Conservation (phyloP, 2,113 vertebrate genomes). For the Sapajus apella region DNA sequence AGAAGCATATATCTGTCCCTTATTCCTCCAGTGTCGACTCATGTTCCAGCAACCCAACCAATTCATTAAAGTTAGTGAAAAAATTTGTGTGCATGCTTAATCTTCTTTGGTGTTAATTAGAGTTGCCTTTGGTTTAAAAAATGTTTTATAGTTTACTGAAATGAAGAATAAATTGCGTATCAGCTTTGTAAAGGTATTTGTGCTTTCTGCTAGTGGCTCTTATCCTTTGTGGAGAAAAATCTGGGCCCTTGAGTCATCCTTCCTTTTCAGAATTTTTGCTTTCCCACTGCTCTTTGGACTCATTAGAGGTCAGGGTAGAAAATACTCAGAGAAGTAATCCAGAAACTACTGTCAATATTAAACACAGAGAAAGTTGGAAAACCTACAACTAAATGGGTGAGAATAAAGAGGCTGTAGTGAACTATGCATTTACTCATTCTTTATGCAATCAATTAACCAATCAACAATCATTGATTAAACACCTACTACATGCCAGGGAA, state of each 20-base stretch:
- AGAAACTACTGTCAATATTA: neutral
- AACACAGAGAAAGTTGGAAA: neutral
- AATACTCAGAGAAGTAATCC: neutral
- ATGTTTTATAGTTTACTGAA: conserved; percentile 17
- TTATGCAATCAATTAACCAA: neutral
- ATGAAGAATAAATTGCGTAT: conserved; percentile 36
- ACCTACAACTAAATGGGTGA: neutral
- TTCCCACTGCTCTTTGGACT: neutral
- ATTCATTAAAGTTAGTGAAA: conserved; percentile 49
- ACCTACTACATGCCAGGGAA: neutral
- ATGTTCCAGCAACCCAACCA: neutral
- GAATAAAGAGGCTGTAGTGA: neutral
- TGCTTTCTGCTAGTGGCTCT: neutral
- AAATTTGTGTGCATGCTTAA: conserved; percentile 39
- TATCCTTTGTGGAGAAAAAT: neutral
- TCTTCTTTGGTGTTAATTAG: conserved; percentile 69
- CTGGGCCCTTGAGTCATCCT: neutral
- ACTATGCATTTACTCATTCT: neutral
- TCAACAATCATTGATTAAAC: neutral
- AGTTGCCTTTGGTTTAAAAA: conserved; percentile 42
- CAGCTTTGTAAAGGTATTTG: neutral
- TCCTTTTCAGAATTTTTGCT: neutral
- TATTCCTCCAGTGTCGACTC: neutral
- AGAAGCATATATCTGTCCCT: neutral
- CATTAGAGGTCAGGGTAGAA: neutral